Evolutionary conservation across 1,140 invertebrate species (phyloP).

Genomic region (Diploscapter pachys): DNA sequence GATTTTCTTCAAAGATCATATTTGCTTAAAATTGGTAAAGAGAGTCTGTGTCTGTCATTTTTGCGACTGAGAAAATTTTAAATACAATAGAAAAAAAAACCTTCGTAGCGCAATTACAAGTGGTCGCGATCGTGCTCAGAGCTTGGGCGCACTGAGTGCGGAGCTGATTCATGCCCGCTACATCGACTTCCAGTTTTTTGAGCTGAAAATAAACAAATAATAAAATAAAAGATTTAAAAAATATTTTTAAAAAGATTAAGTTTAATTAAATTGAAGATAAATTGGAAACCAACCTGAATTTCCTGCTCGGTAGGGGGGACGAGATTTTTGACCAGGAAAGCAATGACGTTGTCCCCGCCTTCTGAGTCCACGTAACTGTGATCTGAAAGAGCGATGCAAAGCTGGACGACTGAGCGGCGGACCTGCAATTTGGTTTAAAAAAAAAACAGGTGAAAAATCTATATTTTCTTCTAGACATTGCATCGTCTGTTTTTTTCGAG

Average conservation of each 20-base stretch:
- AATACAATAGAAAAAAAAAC: conserved; percentile 8
- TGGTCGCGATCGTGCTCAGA: conserved; percentile 55
- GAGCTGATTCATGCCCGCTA: conserved; percentile 45
- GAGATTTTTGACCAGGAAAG: conserved; percentile 63
- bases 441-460: too few relatives aligned
- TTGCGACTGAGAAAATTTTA: background rate
- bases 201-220: conserved; percentile 33
- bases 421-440: conserved; percentile 1
- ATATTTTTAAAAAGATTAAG: too few relatives aligned
- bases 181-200: conserved; percentile 33
- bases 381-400: conserved; percentile 47
- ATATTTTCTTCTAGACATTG: too few relatives aligned
- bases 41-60: too few relatives aligned
- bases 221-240: background rate
- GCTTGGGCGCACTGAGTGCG: conserved; percentile 54
- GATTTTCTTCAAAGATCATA: too few relatives aligned
- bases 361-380: conserved; percentile 32
- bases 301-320: conserved; percentile 52
- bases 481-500: too few relatives aligned
- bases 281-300: background rate
- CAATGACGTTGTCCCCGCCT: conserved; percentile 63
- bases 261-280: too few relatives aligned
- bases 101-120: conserved; percentile 60
- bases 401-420: conserved; percentile 34
- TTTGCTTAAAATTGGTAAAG: too few relatives aligned